Percentiles rank a stretch among this genome's conserved stretches.
Evolutionary conservation across 2,888 invertebrate species (phyloP).

Genomic region (Blomia tropicalis): DNA sequence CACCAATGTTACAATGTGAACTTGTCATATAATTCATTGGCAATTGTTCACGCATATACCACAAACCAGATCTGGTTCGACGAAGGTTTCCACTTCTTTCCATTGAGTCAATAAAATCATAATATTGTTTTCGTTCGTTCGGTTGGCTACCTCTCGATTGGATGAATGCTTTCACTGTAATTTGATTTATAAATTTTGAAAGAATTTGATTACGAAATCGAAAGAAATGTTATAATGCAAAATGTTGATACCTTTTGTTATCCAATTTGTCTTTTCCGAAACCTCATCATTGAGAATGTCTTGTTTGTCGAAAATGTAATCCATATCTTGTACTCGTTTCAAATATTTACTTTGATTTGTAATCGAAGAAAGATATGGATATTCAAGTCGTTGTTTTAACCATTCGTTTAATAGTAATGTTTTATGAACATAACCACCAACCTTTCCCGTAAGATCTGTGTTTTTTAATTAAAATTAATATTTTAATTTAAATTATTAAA

Average conservation of each 20-base stretch:
- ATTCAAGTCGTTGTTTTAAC: slow-evolving; percentile 1
- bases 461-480: not conserved
- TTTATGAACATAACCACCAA: not conserved
- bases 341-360: not conserved
- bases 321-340: not conserved
- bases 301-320: not conserved
- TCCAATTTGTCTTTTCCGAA: not conserved
- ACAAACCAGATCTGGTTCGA: not conserved
- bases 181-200: too few relatives aligned
- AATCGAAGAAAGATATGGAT: not conserved
- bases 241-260: not conserved
- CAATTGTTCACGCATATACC: not conserved
- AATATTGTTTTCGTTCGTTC: not conserved
- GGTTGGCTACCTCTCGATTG: not conserved
- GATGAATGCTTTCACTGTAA: slow-evolving; percentile 4
- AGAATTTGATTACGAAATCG: too few relatives aligned
- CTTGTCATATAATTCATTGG: not conserved
- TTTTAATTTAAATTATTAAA: not conserved
- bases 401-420: not conserved
- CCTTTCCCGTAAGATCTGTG: not conserved
- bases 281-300: not conserved
- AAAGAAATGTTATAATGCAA: too few relatives aligned
- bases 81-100: not conserved
- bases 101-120: not conserved
- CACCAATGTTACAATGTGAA: slow-evolving; percentile 1